These are phyloP conservation scores for Salvelinus alpinus DNA, from an alignment of 2,113 vertebrate genomes.

Conservation along the genomic window DNA sequence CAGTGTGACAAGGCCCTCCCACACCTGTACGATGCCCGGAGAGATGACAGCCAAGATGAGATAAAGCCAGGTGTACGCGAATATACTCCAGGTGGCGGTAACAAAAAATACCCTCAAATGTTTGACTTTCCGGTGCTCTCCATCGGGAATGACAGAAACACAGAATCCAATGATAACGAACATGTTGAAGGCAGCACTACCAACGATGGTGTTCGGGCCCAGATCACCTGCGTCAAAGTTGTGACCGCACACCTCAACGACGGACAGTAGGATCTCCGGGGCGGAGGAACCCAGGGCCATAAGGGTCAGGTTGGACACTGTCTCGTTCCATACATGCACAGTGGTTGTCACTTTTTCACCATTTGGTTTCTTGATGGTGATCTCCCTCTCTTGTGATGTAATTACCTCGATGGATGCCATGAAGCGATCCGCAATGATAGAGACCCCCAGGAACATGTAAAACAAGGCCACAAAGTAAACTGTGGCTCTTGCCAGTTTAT, in stretches of 20 bases:
- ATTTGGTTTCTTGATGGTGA: conserved; percentile 91
- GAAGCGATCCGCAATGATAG: conserved; percentile 96
- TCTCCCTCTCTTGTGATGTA: conserved; percentile 92
- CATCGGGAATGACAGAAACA: conserved; percentile 92
- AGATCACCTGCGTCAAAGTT: conserved; percentile 88
- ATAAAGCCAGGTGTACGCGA: conserved; percentile 97
- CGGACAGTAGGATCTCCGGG: conserved; percentile 92
- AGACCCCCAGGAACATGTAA: conserved; percentile 98
- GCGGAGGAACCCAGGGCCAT: conserved; percentile 97
- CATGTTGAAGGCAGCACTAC: conserved; percentile 98
- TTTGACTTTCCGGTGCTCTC: conserved; percentile 90
- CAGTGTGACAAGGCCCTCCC: conserved; percentile 95
- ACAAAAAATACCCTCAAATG: conserved; percentile 96
- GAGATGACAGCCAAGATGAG: conserved; percentile 92
- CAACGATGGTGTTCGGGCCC: conserved; percentile 97
- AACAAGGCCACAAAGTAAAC: conserved; percentile 92
- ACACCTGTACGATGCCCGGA: conserved; percentile 91
- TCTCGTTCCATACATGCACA: conserved; percentile 96
- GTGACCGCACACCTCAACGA: conserved; percentile 96
- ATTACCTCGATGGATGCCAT: conserved; percentile 99
- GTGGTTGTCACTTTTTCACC: conserved; percentile 91
- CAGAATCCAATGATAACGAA: conserved; percentile 97
- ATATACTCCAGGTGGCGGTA: conserved; percentile 94
- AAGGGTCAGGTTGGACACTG: conserved; percentile 93
- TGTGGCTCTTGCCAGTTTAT: conserved; percentile 90